phyloP scores from a whole-genome alignment of 2,888 invertebrate species.

The Brenthis hecate region DNA sequence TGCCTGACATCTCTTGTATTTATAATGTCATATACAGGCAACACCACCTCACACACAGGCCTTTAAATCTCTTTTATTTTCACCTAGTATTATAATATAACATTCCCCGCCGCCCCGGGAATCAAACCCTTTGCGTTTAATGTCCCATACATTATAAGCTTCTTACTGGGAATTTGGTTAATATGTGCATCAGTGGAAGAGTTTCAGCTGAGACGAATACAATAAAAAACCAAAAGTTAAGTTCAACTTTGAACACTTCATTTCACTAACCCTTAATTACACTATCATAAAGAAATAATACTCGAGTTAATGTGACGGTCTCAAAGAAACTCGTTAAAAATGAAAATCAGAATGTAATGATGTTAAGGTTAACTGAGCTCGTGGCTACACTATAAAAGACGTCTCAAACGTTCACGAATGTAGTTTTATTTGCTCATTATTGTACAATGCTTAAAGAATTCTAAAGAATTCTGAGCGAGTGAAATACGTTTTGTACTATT shows the following conservation, averaged over 20 bases:
- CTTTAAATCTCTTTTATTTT: too few species aligned
- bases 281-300: neutral
- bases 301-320: neutral
- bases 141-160: too few species aligned
- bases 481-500: neutral
- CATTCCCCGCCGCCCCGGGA: too few species aligned
- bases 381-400: conserved; percentile 12
- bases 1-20: too few species aligned
- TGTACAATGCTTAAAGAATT: conserved; percentile 13
- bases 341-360: conserved; percentile 21
- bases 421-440: conserved; percentile 28
- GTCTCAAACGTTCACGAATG: conserved; percentile 12
- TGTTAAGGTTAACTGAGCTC: conserved; percentile 5
- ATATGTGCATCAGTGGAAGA: too few species aligned
- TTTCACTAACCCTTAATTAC: neutral
- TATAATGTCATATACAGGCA: too few species aligned
- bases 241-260: neutral
- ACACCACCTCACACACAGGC: too few species aligned
- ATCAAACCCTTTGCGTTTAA: too few species aligned
- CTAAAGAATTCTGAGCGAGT: neutral
- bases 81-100: too few species aligned
- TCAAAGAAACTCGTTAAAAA: conserved; percentile 22
- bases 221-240: too few species aligned
- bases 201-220: too few species aligned
- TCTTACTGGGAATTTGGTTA: too few species aligned